Evolutionary conservation across 2,113 vertebrate genomes (phyloP), one percentile per base, ranked within the genome.

Genomic region (Plotosus lineatus): DNA sequence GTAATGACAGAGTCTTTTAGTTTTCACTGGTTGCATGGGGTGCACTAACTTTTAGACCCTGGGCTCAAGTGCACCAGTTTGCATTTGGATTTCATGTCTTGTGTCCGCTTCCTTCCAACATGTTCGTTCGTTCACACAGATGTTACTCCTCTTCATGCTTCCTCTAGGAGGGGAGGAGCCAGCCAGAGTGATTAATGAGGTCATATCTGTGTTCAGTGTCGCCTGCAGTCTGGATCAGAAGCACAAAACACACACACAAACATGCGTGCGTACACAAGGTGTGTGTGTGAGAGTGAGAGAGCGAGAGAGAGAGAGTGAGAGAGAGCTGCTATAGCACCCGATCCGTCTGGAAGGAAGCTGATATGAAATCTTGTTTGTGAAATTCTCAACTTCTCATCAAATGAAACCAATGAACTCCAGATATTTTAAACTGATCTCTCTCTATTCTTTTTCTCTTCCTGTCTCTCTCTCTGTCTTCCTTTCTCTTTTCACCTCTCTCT

Each of bases 281-380:
- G 15, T 55, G 46, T 55, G 51, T 73, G 26, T 31, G 36, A 80
- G 38, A 69, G 51, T 66, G 58, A 50, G 26, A 36, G 48, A 77
- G 50, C 66, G 36, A 17, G 36, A 75, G 60, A 23, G 33, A 71
- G 66, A 50, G 66, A 42, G 63, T 78, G 33, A 55, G 33, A 53
- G 60, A 33, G 38, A 58, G 46, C 48, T 75, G 71, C 66, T 65
- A 53, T 61, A 75, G 56, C 61, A 40, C 33, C 23, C 21, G 38
- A 50, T 83, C 83, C 83, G 75, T 83, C 87, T 85, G 86, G 78
- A 71, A 42, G 83, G 78, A 81, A 82, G 73, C 55, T 7, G 31
- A 72, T 86, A 81, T 87, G 84, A 87, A 88, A 87, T 86, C 69
- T 78, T 82, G 75, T 75, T 60, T 71, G 53, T 75, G 68, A 79